Base-by-base conservation (phyloP, 1,140 invertebrate genomes). In the Hycleus cichorii region DNA sequence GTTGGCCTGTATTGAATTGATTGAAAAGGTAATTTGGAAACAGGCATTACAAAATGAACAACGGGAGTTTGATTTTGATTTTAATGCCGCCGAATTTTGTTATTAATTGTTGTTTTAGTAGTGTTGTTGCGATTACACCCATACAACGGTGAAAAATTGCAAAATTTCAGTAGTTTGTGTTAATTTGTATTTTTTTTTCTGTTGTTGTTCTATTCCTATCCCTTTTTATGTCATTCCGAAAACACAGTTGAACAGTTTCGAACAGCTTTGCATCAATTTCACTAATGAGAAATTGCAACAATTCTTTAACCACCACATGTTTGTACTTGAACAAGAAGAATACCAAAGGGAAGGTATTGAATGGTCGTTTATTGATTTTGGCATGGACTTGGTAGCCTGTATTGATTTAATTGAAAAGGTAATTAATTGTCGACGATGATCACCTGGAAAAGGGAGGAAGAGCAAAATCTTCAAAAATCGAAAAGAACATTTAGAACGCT, bases 291-390 rank as follows among this genome's bases (percentile, higher is more conserved):
- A 95, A 78, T 84, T 97, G 67, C 93, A 96, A 80, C 93, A 96
- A 77, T 96, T 97, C 85, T 96, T 96, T 88, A 96, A 96, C 81
- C 93, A 96, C 77, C 93, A 96, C 87, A 97, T 96, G 93, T 96
- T 96, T 80, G 93, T 96, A 68, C 84, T 96, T 71, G 94, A 97
- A 82, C 92, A 95, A 87, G 92, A 95, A 81, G 94, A 97, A 77
- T 97, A 97, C 83, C 93, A 93, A 77, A 89, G 81, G 74, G 92
- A 96, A 80, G 91, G 90, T 72, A 96, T 97, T 80, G 83, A 92
- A 63, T 97, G 94, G 93, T 83, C 86, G 69, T 96, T 96, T 82
- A 95, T 96, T 78, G 93, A 96, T 86, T 96, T 97, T 80, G 93
- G 93, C 80, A 95, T 97, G 91, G 93, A 96, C 79, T 86, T 97